Evolutionary conservation across 2,797 vertebrate genomes (phyloP), one percentile per base, ranked within the genome.

Genomic region (Amazonetta brasiliensis): DNA sequence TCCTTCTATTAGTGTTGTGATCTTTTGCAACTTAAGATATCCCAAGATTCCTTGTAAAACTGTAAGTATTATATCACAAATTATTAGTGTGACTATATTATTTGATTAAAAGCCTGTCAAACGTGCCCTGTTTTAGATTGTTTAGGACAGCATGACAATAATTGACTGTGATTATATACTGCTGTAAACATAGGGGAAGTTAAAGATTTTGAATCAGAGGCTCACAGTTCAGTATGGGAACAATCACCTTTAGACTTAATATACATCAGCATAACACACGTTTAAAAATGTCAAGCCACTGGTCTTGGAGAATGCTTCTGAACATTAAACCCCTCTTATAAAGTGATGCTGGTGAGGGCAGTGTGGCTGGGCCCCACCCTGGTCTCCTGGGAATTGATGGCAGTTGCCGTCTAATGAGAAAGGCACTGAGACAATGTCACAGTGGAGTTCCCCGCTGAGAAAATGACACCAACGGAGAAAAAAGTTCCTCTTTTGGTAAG

Each of bases 381-480:
- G 79, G 31, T 69, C 94, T 83, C 95, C 79, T 67, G 94, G 73
- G 95, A 85, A 96, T 58, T 14, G 72, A 92, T 75, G 84, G 77
- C 95, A 95, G 94, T 87, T 92, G 84, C 89, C 93, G 97, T 86
- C 83, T 98, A 98, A 98, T 96, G 96, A 98, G 97, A 98, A 97
- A 98, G 94, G 87, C 92, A 95, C 92, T 86, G 91, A 98, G 97
- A 97, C 86, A n/a, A 89, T 96, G 97, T 97, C 96, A 97, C 72
- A 7, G 95, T 93, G 94, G 97, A 95, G 82, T 95, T 95, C 97
- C 98, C 98, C 52, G 96, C 97, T 98, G 98, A 98, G 98, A 97
- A 97, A 97, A 97, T 97, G 97, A 98, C 97, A 98, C 95, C 75
- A 87, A 87, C 43, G 23, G 96, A 97, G 95, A 97, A 98, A 88